Conservation (phyloP, 2,888 invertebrate genomes). For the Cephus pulcher region DNA sequence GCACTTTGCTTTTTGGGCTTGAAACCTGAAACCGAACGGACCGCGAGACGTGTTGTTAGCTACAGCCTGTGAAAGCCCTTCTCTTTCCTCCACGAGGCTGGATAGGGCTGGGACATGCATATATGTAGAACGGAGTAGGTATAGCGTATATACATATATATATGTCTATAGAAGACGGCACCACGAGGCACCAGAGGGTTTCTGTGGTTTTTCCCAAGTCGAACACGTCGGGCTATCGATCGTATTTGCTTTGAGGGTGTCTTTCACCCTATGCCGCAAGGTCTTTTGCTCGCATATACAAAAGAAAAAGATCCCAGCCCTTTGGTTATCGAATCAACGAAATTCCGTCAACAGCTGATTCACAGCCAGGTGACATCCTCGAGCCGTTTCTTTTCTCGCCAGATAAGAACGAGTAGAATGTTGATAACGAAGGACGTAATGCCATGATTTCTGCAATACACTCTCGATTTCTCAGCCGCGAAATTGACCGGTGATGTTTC, state of each 20-base stretch:
- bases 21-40: not conserved
- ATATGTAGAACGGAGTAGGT: not conserved
- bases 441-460: not conserved
- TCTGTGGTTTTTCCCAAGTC: constrained; percentile 1
- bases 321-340: constrained; percentile 8
- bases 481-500: not conserved
- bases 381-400: not conserved
- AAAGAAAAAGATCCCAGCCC: not conserved
- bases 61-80: not conserved
- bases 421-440: not conserved
- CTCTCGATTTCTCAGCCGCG: not conserved
- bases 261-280: not conserved
- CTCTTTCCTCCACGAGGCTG: not conserved
- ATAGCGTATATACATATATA: not conserved
- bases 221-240: not conserved
- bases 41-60: not conserved
- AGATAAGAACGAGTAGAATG: constrained; percentile 3
- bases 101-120: not conserved
- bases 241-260: not conserved
- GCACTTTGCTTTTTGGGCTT: constrained; percentile 7
- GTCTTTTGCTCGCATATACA: not conserved
- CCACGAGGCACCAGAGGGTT: not conserved
- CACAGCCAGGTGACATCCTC: constrained; percentile 13
- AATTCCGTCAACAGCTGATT: constrained; percentile 12
- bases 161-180: not conserved